phyloP scores from a whole-genome alignment of 2,113 vertebrate species.

The Phocoena phocoena region DNA sequence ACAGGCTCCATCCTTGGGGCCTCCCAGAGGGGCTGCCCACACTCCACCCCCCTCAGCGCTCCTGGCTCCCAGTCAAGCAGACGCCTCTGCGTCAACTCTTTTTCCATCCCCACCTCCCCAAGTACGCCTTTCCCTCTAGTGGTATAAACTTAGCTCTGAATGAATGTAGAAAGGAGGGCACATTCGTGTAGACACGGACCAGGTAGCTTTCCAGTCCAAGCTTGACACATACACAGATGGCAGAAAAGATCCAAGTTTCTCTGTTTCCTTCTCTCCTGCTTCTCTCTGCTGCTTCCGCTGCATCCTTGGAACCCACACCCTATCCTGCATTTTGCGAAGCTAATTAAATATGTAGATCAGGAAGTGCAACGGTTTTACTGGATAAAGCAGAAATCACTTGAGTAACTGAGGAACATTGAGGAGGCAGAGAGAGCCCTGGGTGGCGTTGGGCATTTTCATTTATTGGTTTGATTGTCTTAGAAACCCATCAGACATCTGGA shows the following conservation, averaged over 20 bases:
- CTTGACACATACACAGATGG: slow-evolving; percentile 12
- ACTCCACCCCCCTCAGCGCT: background rate
- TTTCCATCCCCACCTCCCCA: slow-evolving; percentile 28
- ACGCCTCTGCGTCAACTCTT: background rate
- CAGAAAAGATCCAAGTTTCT: slow-evolving; percentile 15
- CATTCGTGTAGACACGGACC: slow-evolving; percentile 35
- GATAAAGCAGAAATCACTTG: background rate
- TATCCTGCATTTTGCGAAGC: background rate
- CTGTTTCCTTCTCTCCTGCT: background rate
- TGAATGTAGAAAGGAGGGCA: slow-evolving; percentile 56
- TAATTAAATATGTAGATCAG: background rate
- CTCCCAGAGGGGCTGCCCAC: background rate
- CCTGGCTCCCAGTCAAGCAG: slow-evolving; percentile 45
- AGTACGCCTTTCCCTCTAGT: slow-evolving; percentile 11
- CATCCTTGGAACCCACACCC: background rate
- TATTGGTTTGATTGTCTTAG: background rate
- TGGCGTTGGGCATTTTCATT: background rate
- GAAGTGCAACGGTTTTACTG: background rate
- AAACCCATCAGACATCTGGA: background rate
- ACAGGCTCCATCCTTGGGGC: background rate
- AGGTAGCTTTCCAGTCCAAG: slow-evolving; percentile 43
- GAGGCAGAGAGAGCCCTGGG: background rate
- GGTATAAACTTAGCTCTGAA: slow-evolving; percentile 74
- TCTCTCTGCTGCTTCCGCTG: background rate
- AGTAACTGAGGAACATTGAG: background rate